Evolutionary conservation across 2,113 vertebrate genomes (phyloP).

Genomic region (Python bivittatus): DNA sequence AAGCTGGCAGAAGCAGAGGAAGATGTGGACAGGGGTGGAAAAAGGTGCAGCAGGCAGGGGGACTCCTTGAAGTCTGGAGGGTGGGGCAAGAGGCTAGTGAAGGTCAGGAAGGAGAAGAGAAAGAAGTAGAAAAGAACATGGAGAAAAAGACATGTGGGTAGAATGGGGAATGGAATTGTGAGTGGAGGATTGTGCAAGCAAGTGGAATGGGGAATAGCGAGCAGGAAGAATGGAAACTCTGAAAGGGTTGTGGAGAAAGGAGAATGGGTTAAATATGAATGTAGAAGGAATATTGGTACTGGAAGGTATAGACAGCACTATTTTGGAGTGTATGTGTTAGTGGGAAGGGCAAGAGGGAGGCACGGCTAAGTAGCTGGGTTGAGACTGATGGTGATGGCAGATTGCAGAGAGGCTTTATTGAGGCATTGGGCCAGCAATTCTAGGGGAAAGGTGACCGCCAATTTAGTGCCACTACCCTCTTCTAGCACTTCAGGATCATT

Average conservation of each 20-base stretch:
- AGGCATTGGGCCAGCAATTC: not conserved
- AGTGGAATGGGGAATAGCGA: not conserved
- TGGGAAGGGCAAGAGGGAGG: not conserved
- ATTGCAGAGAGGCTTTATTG: not conserved
- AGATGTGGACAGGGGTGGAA: not conserved
- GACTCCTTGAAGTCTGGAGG: not conserved
- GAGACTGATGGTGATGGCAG: not conserved
- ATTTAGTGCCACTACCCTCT: not conserved
- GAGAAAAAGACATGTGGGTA: not conserved
- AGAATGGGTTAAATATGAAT: not conserved
- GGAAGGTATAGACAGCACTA: not conserved
- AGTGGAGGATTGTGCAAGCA: not conserved
- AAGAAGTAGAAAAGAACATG: not conserved
- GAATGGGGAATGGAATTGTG: not conserved
- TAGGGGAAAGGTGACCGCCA: not conserved
- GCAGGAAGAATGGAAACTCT: not conserved
- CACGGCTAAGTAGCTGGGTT: not conserved
- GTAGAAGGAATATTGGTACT: not conserved
- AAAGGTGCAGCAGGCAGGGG: not conserved
- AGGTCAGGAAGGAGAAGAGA: not conserved
- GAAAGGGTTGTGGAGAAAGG: not conserved
- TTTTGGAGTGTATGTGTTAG: not conserved
- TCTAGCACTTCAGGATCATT: not conserved
- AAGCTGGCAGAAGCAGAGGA: not conserved
- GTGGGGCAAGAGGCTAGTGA: not conserved